Base-by-base conservation (phyloP, 2,113 vertebrate genomes). In the Triplophysa tibetana region DNA sequence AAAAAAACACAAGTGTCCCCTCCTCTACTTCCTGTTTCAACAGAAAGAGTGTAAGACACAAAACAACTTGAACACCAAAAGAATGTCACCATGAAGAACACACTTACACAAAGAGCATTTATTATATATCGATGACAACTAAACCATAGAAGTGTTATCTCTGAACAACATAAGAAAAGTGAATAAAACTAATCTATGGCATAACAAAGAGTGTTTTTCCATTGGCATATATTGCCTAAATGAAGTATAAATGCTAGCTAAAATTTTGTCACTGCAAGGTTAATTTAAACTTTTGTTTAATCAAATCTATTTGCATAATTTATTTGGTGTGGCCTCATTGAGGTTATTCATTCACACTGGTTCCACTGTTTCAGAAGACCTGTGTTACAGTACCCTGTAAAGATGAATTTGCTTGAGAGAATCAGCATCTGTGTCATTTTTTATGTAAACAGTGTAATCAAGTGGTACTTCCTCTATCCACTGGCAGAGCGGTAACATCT, bases 401-500 rank as follows among this genome's bases (percentile, higher is more conserved):
- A 97, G 92, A 88, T 95, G 95, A 87, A 98, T 96, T 89, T 97
- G 93, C 87, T 92, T 86, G 0, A 97, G 92, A 0, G 93, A 89
- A 70, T 95, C 94, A 56, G 86, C 87, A 88, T 96, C 95, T 21
- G 82, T 65, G 70, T 96, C 93, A 82, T 87, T 88, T 82, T 93
- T 93, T 86, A 92, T 58, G 83, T 82, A 95, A 1, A 91, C 85
- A n/a, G 91, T 84, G 41, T 93, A 93, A 87, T 93, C 89, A 21
- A 98, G 79, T 48, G 93, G 93, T 48, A 97, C 17, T 79, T 97
- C 95, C 91, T 96, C 92, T 1, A 96, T 91, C 95, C 96, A 98
- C 0, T 89, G 64, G 79, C 85, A 87, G 8, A 94, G 86, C 38
- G 89, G 88, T 87, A 94, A 78, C 78, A 86, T 82, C 33, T 63